A percentile compares a stretch with the other conserved stretches of the same genome.
Conservation (phyloP, 2,888 invertebrate genomes). For the Spatulosminthurus flaviceps region DNA sequence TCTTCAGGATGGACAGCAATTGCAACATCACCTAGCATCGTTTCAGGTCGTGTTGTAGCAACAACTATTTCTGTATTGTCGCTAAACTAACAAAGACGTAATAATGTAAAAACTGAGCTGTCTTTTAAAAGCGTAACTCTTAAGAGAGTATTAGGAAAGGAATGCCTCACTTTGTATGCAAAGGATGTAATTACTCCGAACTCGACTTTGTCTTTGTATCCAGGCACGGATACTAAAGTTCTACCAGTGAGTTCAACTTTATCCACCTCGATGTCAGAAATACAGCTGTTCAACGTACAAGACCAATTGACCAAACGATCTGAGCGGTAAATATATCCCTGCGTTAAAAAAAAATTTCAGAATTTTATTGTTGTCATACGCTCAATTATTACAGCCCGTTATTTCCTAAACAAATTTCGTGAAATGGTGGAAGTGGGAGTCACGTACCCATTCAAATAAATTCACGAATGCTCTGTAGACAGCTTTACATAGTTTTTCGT, state of each 20-base stretch:
- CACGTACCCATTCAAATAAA: slow-evolving; percentile 74
- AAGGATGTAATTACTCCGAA: slow-evolving; percentile 94
- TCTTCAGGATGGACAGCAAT: slow-evolving; percentile 98
- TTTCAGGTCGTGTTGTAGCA: slow-evolving; percentile 97
- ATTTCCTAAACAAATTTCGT: too few relatives aligned
- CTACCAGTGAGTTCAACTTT: slow-evolving; percentile 88
- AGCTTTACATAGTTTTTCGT: slow-evolving; percentile 83
- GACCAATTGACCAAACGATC: slow-evolving; percentile 99
- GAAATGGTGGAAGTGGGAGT: too few relatives aligned
- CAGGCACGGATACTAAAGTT: slow-evolving; percentile 88
- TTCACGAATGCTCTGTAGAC: slow-evolving; percentile 95
- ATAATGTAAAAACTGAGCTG: too few relatives aligned
- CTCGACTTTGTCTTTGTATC: slow-evolving; percentile 87
- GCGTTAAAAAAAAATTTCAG: slow-evolving; percentile 59
- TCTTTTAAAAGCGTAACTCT: too few relatives aligned
- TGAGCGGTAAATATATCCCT: slow-evolving; percentile 89
- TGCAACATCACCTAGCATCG: slow-evolving; percentile 97
- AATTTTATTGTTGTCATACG: too few relatives aligned
- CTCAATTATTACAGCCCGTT: too few relatives aligned
- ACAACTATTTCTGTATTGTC: slow-evolving; percentile 84
- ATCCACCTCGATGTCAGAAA: slow-evolving; percentile 98
- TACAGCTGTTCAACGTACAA: slow-evolving; percentile 93
- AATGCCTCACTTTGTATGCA: slow-evolving; percentile 88
- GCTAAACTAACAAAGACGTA: slow-evolving; percentile 64
- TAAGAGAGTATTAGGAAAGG: too few relatives aligned